Base-by-base conservation (phyloP, 2,888 invertebrate genomes). In the Aphodius granarius region DNA sequence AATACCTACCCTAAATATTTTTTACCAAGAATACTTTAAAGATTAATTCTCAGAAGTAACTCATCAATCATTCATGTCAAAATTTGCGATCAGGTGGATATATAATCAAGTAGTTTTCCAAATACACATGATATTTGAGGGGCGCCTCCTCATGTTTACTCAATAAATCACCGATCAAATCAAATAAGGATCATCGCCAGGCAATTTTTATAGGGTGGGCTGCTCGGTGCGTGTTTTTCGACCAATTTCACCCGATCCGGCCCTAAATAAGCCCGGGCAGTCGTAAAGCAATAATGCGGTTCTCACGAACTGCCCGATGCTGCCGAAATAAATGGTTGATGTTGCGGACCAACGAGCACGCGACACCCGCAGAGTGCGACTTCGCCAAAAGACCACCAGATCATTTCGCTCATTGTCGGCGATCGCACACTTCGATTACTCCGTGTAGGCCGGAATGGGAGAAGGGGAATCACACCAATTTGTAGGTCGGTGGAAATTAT, bases 271-370 rank as follows among this genome's bases (percentile, higher is more conserved):
- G 68, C 68, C 43, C 9, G 9, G 9, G 43, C 13, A 43, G 43
- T 43, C 43, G 43, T 9, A 13, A 43, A 43, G 43, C 43, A 43
- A 43, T 43, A 43, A 13, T 68, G 20, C 68, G 68, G 68, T 68
- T 68, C 68, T 68, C 68, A 68, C 68, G 68, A 68, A 21, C 22
- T 21, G 43, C 43, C 43, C 86, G 74, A 85, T 85, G 74, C 72
- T n/a, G n/a, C n/a, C n/a, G n/a, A n/a, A n/a, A 73, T 74, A 81
- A 82, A 83, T 81, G 84, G 79, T 81, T 82, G 82, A 76, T 86
- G 81, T 83, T 86, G 85, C 86, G 86, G 84, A 86, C 84, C 84
- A 85, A 77, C 83, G 84, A 82, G 79, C 85, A 78, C 71, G 75
- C 81, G 82, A 83, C 84, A 83, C 83, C 84, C 83, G 83, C 82